A percentile compares a stretch with the other conserved stretches of the same genome.
Evolutionary conservation across 2,888 invertebrate genomes (phyloP).

Genomic region (Achlya flavicornis): DNA sequence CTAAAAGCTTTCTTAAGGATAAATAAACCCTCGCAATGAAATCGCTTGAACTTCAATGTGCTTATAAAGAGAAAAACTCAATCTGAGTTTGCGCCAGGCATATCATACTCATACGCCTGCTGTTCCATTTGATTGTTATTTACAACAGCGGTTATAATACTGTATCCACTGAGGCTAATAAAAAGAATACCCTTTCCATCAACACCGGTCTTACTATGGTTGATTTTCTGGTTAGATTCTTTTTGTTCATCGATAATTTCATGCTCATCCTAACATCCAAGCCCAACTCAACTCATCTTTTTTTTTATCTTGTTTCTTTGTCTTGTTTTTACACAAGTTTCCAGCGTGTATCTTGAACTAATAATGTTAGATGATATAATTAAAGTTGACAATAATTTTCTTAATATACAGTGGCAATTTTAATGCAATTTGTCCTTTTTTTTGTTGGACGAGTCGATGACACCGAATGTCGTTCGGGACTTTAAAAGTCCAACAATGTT

Average conservation of each 20-base stretch:
- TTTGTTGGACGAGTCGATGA: conserved; percentile 32
- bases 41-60: background rate
- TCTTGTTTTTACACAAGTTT: conserved; percentile 29
- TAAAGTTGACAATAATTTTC: conserved; percentile 32
- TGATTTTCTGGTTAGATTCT: conserved; percentile 39
- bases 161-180: conserved; percentile 21
- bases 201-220: conserved; percentile 35
- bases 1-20: no score
- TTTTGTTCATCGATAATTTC: conserved; percentile 48
- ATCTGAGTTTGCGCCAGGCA: background rate
- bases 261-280: conserved; percentile 41
- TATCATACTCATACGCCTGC: background rate
- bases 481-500: background rate
- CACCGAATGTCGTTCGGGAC: conserved; percentile 1
- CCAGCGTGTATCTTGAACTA: conserved; percentile 20
- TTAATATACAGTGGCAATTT: conserved; percentile 35
- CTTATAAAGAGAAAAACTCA: background rate
- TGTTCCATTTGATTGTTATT: conserved; percentile 8
- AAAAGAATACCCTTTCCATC: conserved; percentile 37
- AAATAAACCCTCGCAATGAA: background rate
- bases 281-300: conserved; percentile 6
- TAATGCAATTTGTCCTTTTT: conserved; percentile 39
- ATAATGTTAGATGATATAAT: conserved; percentile 37
- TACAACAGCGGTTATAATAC: conserved; percentile 9
- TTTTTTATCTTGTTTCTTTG: conserved; percentile 28